Percentiles rank a stretch among this genome's conserved stretches.
Conservation (phyloP, 2,888 invertebrate species). For the Amiota minor region DNA sequence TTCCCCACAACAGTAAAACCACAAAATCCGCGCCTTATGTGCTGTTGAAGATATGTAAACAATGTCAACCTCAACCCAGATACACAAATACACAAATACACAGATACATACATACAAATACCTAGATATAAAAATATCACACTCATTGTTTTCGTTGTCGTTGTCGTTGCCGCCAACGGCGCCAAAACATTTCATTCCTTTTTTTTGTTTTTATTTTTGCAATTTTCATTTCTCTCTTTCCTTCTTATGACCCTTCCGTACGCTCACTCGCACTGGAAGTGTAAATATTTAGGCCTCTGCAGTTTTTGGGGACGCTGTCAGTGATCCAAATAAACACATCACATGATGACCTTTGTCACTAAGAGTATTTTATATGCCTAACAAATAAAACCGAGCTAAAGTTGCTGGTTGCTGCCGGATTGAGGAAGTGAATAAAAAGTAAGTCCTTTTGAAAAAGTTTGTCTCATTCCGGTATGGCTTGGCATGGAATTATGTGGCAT, state of each 20-base stretch:
- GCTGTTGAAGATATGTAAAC: slow-evolving; percentile 24
- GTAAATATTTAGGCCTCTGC: background rate
- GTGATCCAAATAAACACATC: slow-evolving; percentile 23
- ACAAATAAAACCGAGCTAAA: background rate
- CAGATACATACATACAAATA: too few species aligned
- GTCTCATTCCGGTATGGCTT: background rate
- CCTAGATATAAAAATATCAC: too few species aligned
- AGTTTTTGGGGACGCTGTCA: background rate
- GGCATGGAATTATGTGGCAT: background rate
- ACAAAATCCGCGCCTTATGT: slow-evolving; percentile 27
- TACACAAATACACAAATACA: background rate
- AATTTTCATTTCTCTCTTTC: too few species aligned
- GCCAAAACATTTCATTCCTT: background rate
- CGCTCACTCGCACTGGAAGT: too few species aligned
- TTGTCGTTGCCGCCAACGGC: background rate
- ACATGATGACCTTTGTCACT: slow-evolving; percentile 22
- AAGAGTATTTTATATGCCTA: background rate
- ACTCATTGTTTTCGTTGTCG: too few species aligned
- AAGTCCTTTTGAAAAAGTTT: slow-evolving; percentile 21
- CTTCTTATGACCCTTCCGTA: too few species aligned
- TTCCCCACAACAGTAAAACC: slow-evolving; percentile 40
- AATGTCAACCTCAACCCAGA: slow-evolving; percentile 8
- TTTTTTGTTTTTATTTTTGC: background rate
- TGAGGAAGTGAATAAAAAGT: background rate
- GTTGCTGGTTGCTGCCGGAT: background rate